Evolutionary conservation across 92 coral and sea anemone genomes (phyloP).

Genomic region (Zoanthus gigantus): DNA sequence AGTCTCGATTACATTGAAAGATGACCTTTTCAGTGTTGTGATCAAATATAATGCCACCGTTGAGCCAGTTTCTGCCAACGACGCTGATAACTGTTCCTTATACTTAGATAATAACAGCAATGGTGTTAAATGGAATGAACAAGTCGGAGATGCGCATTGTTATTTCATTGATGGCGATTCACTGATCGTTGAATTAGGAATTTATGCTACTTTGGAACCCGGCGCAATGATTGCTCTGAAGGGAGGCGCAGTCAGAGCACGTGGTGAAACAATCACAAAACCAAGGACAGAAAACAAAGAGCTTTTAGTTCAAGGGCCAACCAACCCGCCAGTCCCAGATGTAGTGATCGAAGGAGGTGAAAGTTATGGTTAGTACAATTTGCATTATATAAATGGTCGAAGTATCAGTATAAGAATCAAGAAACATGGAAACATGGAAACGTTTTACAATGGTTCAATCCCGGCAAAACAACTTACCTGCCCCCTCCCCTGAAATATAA

Average conservation of each 20-base stretch:
- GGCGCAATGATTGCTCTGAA: neutral
- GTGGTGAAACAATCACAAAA: neutral
- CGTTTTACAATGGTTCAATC: no score
- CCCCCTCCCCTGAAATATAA: no score
- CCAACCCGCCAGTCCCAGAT: neutral
- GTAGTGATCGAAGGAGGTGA: neutral
- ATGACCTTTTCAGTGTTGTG: constrained; percentile 3
- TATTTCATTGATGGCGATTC: constrained; percentile 4
- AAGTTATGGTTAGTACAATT: neutral
- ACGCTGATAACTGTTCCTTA: neutral
- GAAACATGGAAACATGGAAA: no score
- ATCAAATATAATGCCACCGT: neutral
- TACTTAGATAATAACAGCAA: neutral
- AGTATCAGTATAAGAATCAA: no score
- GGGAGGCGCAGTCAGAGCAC: neutral
- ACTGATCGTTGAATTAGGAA: neutral
- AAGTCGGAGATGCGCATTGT: constrained; percentile 2
- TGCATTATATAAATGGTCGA: neutral
- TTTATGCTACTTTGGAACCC: neutral
- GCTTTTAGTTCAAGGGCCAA: neutral
- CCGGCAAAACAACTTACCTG: no score
- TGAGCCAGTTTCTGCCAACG: neutral
- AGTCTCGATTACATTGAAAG: neutral
- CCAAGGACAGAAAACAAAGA: neutral
- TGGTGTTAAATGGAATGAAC: neutral